phyloP scores from a whole-genome alignment of 2,113 vertebrate genomes.

The Ptilonorhynchus violaceus region DNA sequence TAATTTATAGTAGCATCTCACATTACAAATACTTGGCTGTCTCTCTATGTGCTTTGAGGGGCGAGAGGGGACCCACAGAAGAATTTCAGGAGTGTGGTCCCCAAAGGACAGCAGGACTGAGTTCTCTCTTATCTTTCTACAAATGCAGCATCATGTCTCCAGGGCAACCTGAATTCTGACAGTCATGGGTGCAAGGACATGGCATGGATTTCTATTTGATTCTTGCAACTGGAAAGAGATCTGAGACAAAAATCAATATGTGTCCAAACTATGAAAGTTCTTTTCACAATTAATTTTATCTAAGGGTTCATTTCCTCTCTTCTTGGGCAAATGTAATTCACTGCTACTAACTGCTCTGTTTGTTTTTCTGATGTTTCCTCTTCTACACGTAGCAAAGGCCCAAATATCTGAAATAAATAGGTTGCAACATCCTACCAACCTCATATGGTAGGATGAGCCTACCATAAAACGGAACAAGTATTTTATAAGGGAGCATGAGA shows the following conservation, averaged over 20 bases:
- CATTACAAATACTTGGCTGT: conserved; percentile 50
- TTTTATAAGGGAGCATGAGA: neutral
- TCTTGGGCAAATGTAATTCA: neutral
- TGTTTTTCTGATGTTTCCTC: neutral
- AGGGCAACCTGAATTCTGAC: conserved; percentile 34
- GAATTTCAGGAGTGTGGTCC: neutral
- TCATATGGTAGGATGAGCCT: too few relatives aligned
- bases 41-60: neutral
- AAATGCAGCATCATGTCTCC: neutral
- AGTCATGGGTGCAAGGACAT: neutral
- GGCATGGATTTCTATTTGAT: conserved; percentile 37
- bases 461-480: neutral
- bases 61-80: neutral
- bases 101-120: neutral
- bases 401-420: neutral
- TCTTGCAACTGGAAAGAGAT: neutral
- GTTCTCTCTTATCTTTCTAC: neutral
- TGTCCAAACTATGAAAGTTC: neutral
- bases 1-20: conserved; percentile 29
- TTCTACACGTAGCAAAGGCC: neutral
- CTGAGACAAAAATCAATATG: conserved; percentile 27
- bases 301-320: neutral
- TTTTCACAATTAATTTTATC: neutral
- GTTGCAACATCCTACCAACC: too few relatives aligned
- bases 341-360: neutral